These are phyloP conservation scores for Megaleporinus macrocephalus DNA, from an alignment of 2,113 vertebrate genomes.

Conservation along the genomic window DNA sequence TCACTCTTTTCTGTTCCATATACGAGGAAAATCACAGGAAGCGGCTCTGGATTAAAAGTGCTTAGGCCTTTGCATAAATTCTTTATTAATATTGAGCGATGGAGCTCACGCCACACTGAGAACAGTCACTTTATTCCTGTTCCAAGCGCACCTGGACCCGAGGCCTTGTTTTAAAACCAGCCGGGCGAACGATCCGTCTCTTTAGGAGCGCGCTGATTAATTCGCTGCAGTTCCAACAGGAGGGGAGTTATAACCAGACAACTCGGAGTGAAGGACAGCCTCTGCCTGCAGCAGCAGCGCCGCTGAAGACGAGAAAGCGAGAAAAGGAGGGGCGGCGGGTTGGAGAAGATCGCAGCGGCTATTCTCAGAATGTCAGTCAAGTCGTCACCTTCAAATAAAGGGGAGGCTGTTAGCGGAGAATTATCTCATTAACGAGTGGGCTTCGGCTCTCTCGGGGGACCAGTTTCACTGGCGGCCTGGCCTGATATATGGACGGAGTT, in stretches of 20 bases:
- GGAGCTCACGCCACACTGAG: conserved; percentile 54
- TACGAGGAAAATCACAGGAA: conserved; percentile 50
- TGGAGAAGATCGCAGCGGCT: conserved; percentile 47
- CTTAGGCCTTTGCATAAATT: conserved; percentile 51
- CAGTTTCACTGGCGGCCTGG: conserved; percentile 46
- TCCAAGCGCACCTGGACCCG: conserved; percentile 41
- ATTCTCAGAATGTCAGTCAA: conserved; percentile 62
- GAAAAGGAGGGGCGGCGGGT: neutral
- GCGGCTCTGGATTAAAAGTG: conserved; percentile 51
- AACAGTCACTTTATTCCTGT: conserved; percentile 35
- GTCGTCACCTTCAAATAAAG: conserved; percentile 66
- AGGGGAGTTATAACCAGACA: conserved; percentile 38
- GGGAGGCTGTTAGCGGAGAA: conserved; percentile 53
- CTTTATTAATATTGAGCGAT: conserved; percentile 58
- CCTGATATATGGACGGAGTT: conserved; percentile 56
- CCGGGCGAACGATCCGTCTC: neutral
- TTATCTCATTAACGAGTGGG: conserved; percentile 62
- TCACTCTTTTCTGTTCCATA: conserved; percentile 40
- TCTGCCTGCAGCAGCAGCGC: conserved; percentile 41
- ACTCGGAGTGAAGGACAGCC: conserved; percentile 40
- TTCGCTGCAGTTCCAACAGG: conserved; percentile 47
- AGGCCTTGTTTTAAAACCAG: conserved; percentile 4
- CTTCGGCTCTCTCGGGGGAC: conserved; percentile 53
- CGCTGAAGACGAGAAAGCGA: conserved; percentile 6
- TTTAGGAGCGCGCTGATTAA: conserved; percentile 53